Conservation (phyloP, 2,888 invertebrate species). For the Lathronympha strigana region DNA sequence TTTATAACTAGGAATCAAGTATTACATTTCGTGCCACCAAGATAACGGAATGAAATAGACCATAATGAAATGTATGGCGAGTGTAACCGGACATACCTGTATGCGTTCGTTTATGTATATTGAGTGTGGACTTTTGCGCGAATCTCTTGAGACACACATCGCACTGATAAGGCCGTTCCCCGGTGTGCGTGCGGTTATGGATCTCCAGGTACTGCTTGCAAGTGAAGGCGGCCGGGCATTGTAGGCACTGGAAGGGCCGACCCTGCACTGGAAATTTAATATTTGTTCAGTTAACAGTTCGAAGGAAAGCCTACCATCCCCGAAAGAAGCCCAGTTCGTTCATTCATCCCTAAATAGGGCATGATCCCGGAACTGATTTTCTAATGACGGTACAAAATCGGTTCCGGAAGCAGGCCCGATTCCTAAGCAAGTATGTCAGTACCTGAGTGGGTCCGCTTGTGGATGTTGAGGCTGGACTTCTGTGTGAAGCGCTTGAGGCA, state of each 20-base stretch:
- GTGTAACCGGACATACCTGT: slow-evolving; percentile 77
- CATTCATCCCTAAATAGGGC: slow-evolving; percentile 52
- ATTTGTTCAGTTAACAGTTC: slow-evolving; percentile 49
- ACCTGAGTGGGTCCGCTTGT: slow-evolving; percentile 91
- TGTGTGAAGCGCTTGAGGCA: slow-evolving; percentile 92
- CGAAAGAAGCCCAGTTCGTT: slow-evolving; percentile 61
- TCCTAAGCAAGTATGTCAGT: slow-evolving; percentile 52
- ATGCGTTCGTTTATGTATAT: slow-evolving; percentile 92
- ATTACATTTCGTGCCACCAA: slow-evolving; percentile 12
- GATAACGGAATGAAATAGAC: slow-evolving; percentile 12
- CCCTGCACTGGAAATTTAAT: slow-evolving; percentile 78
- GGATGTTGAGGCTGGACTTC: slow-evolving; percentile 92
- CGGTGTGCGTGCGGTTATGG: slow-evolving; percentile 83
- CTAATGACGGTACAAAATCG: background rate
- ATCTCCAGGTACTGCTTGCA: slow-evolving; percentile 84
- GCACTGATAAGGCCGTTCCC: slow-evolving; percentile 86
- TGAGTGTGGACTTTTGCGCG: slow-evolving; percentile 92
- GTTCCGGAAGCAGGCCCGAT: slow-evolving; percentile 35
- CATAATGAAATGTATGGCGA: slow-evolving; percentile 26
- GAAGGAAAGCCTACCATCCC: slow-evolving; percentile 50
- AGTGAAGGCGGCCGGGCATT: slow-evolving; percentile 85
- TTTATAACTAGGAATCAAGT: background rate
- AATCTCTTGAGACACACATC: slow-evolving; percentile 91
- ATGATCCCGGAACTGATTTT: background rate
- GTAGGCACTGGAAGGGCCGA: slow-evolving; percentile 85